These are phyloP conservation scores for Leptinotarsa lineolata DNA, from an alignment of 1,140 invertebrate species.

Conservation along the genomic window DNA sequence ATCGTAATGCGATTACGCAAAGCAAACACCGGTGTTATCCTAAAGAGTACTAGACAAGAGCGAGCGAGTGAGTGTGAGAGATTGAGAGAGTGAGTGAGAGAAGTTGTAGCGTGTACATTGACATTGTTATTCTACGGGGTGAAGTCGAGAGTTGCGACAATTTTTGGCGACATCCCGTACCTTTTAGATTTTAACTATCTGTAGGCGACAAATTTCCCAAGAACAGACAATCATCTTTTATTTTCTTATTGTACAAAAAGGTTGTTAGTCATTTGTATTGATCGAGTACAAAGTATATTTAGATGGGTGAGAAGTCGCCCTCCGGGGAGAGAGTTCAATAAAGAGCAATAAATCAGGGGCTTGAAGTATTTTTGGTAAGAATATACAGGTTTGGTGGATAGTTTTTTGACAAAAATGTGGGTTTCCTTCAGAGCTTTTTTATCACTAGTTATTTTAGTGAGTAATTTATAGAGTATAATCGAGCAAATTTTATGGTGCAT, in stretches of 20 bases:
- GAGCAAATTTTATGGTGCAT: not conserved
- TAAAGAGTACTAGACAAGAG: constrained; percentile 8
- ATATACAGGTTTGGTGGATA: not conserved
- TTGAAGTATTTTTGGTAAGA: constrained; percentile 1
- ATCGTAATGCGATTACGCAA: constrained; percentile 32
- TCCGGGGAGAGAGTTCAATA: not conserved
- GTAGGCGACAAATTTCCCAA: constrained; percentile 5
- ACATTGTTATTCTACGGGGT: constrained; percentile 5
- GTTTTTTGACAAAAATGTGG: not conserved
- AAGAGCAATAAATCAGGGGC: constrained; percentile 13
- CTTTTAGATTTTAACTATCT: constrained; percentile 12
- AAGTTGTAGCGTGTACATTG: constrained; percentile 12
- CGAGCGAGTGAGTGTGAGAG: not conserved
- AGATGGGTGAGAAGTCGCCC: not conserved
- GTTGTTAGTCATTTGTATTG: constrained; percentile 16
- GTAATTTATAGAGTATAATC: constrained; percentile 2
- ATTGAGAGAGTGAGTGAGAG: not conserved
- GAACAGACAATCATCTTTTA: constrained; percentile 23
- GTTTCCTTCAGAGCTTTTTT: not conserved
- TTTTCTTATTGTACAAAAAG: constrained; percentile 22
- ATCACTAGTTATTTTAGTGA: not conserved
- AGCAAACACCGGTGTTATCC: constrained; percentile 40
- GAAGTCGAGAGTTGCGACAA: not conserved
- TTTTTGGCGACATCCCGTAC: not conserved
- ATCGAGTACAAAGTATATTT: constrained; percentile 12